Evolutionary conservation across 1,140 invertebrate species (phyloP).

Genomic region (Cydia fagiglandana): DNA sequence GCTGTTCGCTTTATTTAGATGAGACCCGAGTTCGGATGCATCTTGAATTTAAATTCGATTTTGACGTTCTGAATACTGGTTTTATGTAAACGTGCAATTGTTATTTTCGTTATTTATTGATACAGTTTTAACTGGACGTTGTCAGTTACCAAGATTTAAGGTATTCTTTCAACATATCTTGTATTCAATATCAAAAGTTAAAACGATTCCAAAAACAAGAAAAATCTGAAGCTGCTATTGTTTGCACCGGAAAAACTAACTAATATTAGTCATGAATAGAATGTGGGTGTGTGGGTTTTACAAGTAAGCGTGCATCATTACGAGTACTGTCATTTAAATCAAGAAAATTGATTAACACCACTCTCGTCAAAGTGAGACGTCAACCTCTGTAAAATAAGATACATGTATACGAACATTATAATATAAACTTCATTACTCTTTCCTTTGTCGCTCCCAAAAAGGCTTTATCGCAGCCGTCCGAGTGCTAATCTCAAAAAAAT

Average conservation of each 20-base stretch:
- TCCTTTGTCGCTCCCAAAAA: not conserved
- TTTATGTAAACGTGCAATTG: slow-evolving; percentile 32
- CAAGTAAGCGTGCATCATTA: not conserved
- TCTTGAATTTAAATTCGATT: slow-evolving; percentile 60
- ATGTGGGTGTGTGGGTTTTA: not conserved
- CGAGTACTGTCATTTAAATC: no score
- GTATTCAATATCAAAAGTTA: not conserved
- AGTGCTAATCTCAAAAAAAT: slow-evolving; percentile 27
- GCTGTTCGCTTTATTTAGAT: slow-evolving; percentile 69
- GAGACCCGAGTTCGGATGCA: slow-evolving; percentile 46
- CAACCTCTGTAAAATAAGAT: not conserved
- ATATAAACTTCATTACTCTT: not conserved
- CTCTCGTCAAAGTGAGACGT: not conserved
- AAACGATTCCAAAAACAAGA: slow-evolving; percentile 5
- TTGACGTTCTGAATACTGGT: slow-evolving; percentile 46
- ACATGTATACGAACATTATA: not conserved
- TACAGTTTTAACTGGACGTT: slow-evolving; percentile 27
- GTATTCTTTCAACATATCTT: slow-evolving; percentile 17
- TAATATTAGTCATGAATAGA: not conserved
- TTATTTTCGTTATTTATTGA: slow-evolving; percentile 31
- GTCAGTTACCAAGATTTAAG: slow-evolving; percentile 29
- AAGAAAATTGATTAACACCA: slow-evolving; percentile 40
- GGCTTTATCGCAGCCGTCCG: not conserved
- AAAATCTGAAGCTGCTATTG: not conserved
- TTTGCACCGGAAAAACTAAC: not conserved